Conservation (phyloP, 1,140 invertebrate species). For the Chironomus tepperi region DNA sequence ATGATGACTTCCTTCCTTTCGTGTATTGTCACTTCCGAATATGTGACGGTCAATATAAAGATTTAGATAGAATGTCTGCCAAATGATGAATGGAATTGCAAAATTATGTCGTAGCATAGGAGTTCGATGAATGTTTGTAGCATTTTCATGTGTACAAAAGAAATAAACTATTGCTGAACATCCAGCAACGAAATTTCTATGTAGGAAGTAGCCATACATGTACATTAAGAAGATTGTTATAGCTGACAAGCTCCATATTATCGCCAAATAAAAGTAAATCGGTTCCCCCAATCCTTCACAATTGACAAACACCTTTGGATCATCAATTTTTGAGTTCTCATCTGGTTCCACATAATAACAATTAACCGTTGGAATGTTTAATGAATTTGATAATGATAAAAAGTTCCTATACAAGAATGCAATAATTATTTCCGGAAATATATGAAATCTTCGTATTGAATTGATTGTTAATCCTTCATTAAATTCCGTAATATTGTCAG, state of each 20-base stretch:
- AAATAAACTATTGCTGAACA: slow-evolving; percentile 35
- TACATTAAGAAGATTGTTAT: slow-evolving; percentile 37
- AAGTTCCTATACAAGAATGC: slow-evolving; percentile 36
- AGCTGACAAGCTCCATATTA: slow-evolving; percentile 37
- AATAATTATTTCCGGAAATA: slow-evolving; percentile 35
- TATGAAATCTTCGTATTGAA: slow-evolving; percentile 35
- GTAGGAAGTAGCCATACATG: slow-evolving; percentile 35
- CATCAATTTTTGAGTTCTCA: slow-evolving; percentile 21
- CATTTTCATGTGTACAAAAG: slow-evolving; percentile 38
- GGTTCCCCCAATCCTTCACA: slow-evolving; percentile 30
- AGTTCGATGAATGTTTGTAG: slow-evolving; percentile 36
- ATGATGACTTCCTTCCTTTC: slow-evolving; percentile 25
- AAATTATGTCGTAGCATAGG: slow-evolving; percentile 38
- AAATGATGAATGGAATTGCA: slow-evolving; percentile 37
- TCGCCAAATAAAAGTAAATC: slow-evolving; percentile 38
- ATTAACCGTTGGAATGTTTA: slow-evolving; percentile 32
- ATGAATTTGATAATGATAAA: slow-evolving; percentile 26
- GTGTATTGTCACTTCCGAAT: neutral
- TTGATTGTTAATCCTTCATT: slow-evolving; percentile 34
- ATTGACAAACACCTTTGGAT: neutral
- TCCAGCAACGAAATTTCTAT: neutral
- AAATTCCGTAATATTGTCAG: slow-evolving; percentile 38
- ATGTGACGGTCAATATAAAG: slow-evolving; percentile 31
- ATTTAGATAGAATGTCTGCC: slow-evolving; percentile 38
- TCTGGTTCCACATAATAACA: slow-evolving; percentile 28